phyloP scores from a whole-genome alignment of 2,888 invertebrate genomes.

The Graphium colonna region DNA sequence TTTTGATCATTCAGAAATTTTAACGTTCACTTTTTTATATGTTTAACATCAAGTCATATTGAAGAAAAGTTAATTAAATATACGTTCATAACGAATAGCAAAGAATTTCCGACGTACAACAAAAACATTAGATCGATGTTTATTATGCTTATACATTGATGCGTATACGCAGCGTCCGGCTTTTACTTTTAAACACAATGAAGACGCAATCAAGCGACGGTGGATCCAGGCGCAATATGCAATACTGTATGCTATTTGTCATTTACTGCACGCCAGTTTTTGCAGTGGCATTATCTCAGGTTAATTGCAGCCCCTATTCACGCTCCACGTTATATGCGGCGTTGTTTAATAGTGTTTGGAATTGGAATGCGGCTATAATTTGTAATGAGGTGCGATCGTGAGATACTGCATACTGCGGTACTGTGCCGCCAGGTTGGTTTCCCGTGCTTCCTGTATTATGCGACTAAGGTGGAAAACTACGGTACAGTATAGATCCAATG shows the following conservation, averaged over 20 bases:
- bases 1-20: too few species aligned
- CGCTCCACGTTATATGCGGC: conserved; percentile 28
- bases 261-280: conserved; percentile 57
- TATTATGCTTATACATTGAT: not conserved
- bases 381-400: conserved; percentile 72
- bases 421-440: conserved; percentile 6
- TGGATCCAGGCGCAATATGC: conserved; percentile 12
- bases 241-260: conserved; percentile 54
- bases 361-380: conserved; percentile 76
- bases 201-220: conserved; percentile 8
- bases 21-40: too few species aligned
- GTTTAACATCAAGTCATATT: not conserved
- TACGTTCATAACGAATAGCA: not conserved
- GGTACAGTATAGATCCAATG: too few species aligned
- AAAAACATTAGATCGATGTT: not conserved
- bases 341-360: conserved; percentile 55
- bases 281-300: conserved; percentile 54
- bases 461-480: too few species aligned
- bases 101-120: not conserved
- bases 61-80: too few species aligned
- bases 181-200: conserved; percentile 5
- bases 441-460: conserved; percentile 6
- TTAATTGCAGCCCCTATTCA: conserved; percentile 47
- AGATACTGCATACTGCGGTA: conserved; percentile 27
- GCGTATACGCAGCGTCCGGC: not conserved